Base-by-base conservation (phyloP, 2,888 invertebrate species). In the Nemapogon koenigi region DNA sequence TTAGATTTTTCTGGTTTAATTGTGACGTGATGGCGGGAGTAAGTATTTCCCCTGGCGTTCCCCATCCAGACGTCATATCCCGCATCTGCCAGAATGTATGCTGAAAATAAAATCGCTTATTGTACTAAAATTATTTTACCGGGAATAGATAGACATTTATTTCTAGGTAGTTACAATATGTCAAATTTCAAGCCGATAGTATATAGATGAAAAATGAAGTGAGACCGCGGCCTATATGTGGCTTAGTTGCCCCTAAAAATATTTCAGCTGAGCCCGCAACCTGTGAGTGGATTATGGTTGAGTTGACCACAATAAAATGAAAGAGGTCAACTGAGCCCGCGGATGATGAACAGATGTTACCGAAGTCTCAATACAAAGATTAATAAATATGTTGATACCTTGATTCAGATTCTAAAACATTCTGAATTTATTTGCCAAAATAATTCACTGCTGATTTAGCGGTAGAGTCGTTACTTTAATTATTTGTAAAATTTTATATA, bases 61-160 rank as follows among this genome's bases (percentile, higher is more conserved):
- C 91, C 91, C 62, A 95, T 63, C 94, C 94, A 94, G 1, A 89
- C 87, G 49, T 90, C 89, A 51, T 87, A 89, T 8, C 88, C 88
- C 11, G 76, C 66, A 46, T 89, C 87, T 0, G 87, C 81, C 45
- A 89, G 76, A 52, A 85, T 78, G 69, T 83, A 90, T 44, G 73
- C 93, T 91, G 52, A 19, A 60, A 57, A 28, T 27, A 36, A n/a
- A n/a, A n/a, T n/a, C n/a, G n/a, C n/a, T n/a, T n/a, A n/a, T n/a
- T n/a, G n/a, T n/a, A n/a, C n/a, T n/a, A n/a, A n/a, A n/a, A 22
- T 7, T 22, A 7, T 22, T 22, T 22, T 22, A 7, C 10, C 10
- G 10, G 6, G 10, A 22, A 7, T 7, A 10, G 22, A 22, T 10
- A 22, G 10, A 22, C 22, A 22, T 22, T 22, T 22, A 22, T 22